A percentile compares a stretch with the other conserved stretches of the same genome.
Conservation (phyloP, 2,113 vertebrate species). For the Actenoides hombroni region DNA sequence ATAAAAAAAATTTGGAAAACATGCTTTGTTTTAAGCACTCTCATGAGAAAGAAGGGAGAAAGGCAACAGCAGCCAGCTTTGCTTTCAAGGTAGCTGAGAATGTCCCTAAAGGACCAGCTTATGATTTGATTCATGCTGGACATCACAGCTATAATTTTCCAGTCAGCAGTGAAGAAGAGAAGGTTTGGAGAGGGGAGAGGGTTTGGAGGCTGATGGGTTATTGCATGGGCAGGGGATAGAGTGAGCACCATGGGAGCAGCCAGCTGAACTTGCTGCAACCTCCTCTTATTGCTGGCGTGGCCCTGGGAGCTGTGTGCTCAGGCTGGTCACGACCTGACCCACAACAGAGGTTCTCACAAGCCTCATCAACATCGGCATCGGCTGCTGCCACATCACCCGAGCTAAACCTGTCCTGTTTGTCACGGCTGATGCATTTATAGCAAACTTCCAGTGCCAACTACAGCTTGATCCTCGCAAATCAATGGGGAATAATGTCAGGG, state of each 20-base stretch:
- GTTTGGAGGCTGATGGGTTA: background rate
- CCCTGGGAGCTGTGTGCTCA: rapidly evolving
- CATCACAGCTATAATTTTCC: background rate
- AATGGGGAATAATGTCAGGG: background rate
- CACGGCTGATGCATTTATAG: background rate
- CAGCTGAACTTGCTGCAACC: background rate
- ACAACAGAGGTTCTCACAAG: background rate
- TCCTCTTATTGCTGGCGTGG: background rate
- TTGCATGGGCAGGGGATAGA: background rate
- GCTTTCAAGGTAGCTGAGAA: background rate
- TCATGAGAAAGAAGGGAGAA: background rate
- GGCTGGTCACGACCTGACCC: background rate
- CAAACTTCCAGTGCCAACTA: background rate
- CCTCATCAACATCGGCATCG: background rate
- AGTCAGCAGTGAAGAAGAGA: background rate
- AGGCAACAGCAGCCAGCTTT: background rate
- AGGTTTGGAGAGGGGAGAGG: background rate
- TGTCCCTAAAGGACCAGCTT: background rate
- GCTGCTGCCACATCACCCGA: background rate
- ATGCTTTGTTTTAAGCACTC: background rate
- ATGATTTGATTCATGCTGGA: background rate
- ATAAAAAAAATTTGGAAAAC: background rate
- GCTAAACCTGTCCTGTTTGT: background rate
- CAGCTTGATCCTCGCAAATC: background rate
- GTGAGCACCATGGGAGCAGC: rapidly evolving